Percentiles rank a stretch among this genome's conserved stretches.
Conservation (phyloP, 1,140 invertebrate species). For the Armadillidium nasatum region DNA sequence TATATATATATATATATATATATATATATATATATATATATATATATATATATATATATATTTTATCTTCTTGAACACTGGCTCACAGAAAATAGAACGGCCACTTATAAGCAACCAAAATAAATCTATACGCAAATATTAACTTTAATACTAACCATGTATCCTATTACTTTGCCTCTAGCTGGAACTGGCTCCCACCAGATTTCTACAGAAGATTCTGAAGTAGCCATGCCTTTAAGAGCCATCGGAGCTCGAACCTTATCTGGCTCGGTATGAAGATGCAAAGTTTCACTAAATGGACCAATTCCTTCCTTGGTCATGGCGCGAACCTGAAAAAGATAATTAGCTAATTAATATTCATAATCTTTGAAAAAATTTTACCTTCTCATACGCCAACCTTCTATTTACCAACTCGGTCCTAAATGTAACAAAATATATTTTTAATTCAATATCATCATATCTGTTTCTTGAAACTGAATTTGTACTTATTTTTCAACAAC, state of each 20-base stretch:
- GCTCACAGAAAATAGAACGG: no score
- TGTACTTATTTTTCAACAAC: no score
- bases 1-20: slow-evolving; percentile 15
- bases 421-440: no score
- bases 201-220: slow-evolving; percentile 82
- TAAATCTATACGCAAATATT: no score
- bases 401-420: no score
- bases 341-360: not conserved
- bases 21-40: no score
- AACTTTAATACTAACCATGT: slow-evolving; percentile 53
- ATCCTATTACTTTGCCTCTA: slow-evolving; percentile 78
- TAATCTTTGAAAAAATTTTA: not conserved
- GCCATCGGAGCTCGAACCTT: slow-evolving; percentile 83
- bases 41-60: no score
- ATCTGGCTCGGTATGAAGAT: slow-evolving; percentile 76
- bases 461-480: no score
- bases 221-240: slow-evolving; percentile 85
- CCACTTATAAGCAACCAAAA: no score
- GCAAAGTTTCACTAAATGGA: slow-evolving; percentile 76
- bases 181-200: slow-evolving; percentile 94
- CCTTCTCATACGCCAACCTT: no score
- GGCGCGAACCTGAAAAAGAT: slow-evolving; percentile 66
- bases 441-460: no score
- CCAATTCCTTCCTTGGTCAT: slow-evolving; percentile 83
- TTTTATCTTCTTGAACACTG: no score